These are phyloP conservation scores for Ginglymostoma cirratum DNA, from an alignment of 2,113 vertebrate genomes.

Conservation along the genomic window DNA sequence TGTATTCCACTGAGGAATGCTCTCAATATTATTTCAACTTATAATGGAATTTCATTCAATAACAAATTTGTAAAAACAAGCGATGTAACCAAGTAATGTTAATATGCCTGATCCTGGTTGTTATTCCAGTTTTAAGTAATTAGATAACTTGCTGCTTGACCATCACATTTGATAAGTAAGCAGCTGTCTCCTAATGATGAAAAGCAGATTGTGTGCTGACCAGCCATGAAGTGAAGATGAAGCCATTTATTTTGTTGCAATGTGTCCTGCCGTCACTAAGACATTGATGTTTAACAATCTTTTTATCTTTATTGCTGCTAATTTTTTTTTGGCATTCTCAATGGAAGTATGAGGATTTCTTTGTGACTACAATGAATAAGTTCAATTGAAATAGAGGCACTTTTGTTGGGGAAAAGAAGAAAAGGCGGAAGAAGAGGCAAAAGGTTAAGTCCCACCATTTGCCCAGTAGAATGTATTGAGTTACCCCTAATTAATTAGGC, in stretches of 20 bases:
- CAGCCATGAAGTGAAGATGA: background rate
- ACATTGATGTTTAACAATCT: background rate
- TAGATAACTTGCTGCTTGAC: background rate
- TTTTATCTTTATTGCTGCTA: background rate
- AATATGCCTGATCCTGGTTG: background rate
- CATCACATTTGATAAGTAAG: background rate
- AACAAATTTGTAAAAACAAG: background rate
- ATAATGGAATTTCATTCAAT: background rate
- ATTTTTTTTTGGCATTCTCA: background rate
- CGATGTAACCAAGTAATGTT: background rate
- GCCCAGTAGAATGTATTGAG: conserved; percentile 28
- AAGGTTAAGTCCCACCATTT: conserved; percentile 36
- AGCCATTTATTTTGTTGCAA: background rate
- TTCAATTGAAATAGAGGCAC: conserved; percentile 34
- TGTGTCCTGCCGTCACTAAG: background rate
- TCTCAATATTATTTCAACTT: background rate
- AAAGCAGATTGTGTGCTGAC: conserved; percentile 3
- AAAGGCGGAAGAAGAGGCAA: conserved; percentile 29
- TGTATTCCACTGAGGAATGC: background rate
- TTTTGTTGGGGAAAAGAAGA: conserved; percentile 23
- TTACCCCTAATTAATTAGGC: conserved; percentile 30
- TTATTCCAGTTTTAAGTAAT: background rate
- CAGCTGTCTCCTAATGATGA: conserved; percentile 14
- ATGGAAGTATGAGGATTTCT: background rate
- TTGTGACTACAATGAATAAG: background rate